These are phyloP conservation scores for Pyrrhosoma nymphula DNA, from an alignment of 2,888 invertebrate species.

Conservation along the genomic window DNA sequence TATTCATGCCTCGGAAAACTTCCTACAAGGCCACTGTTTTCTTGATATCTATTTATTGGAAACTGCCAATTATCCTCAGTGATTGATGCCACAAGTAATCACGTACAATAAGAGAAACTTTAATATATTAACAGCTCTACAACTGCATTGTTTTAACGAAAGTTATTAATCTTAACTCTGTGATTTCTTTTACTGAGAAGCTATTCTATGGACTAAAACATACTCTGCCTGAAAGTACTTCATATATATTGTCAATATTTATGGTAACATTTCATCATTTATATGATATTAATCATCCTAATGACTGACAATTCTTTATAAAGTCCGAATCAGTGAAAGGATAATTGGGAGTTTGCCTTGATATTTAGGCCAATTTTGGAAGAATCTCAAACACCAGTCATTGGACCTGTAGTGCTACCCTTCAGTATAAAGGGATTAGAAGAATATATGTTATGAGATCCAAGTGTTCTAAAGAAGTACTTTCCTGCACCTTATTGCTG, in stretches of 20 bases:
- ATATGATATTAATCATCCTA: background rate
- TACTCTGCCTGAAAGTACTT: background rate
- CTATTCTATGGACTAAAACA: background rate
- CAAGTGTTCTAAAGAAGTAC: background rate
- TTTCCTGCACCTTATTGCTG: background rate
- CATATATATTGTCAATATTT: background rate
- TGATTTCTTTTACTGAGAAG: background rate
- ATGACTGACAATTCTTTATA: background rate
- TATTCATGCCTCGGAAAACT: background rate
- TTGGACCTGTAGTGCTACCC: constrained; percentile 49
- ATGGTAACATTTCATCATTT: background rate
- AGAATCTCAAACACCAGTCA: constrained; percentile 38
- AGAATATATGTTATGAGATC: background rate
- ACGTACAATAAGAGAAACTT: background rate
- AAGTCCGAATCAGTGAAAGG: background rate
- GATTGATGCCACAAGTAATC: background rate
- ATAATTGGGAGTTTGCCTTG: constrained; percentile 21
- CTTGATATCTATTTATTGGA: background rate
- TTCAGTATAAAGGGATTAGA: constrained; percentile 50
- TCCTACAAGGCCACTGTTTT: constrained; percentile 30
- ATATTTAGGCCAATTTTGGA: background rate
- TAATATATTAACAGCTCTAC: background rate
- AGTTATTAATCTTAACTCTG: background rate
- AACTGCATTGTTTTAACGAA: background rate
- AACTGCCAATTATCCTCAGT: constrained; percentile 15